Base-by-base conservation (phyloP, 2,113 vertebrate species). In the Colossoma macropomum region DNA sequence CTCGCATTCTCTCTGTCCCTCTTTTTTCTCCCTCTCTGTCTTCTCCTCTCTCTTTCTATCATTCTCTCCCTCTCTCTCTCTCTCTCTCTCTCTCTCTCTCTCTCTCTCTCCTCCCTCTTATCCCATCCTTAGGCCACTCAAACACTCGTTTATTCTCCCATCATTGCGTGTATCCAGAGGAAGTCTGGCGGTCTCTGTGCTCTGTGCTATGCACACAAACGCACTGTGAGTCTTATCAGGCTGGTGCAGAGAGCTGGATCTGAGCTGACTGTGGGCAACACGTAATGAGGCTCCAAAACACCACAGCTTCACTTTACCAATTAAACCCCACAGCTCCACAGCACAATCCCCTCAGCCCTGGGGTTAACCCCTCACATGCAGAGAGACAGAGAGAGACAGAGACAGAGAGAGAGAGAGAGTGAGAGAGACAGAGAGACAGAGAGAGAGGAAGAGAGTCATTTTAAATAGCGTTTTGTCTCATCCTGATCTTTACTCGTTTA, bases 241-340 rank as follows among this genome's bases (percentile, higher is more conserved):
- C 82, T 80, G 86, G 88, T 87, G 92, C 92, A 93, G 93, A 89
- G 86, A 86, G 86, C 85, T 68, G 77, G 84, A 84, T 70, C 91
- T 87, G 84, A 91, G 86, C 78, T 62, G 89, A 89, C 90, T 89
- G 90, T 30, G 65, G 89, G 89, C 87, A 87, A 89, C n/a, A 74
- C 68, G 65, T 85, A 81, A 89, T 89, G 89, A 88, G 77, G 89
- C 84, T 87, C 88, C 85, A 84, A 90, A 92, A 89, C 81, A 78
- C 87, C 84, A 79, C 89, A 85, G 81, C 88, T 86, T 87, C 89
- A 91, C 82, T 89, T 89, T 85, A 90, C 85, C 89, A 91, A 91
- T 93, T 91, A 93, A 91, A 93, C 91, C 23, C 59, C 90, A 91
- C 88, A 34, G 85, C 81, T 91, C 88, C 89, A 85, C 86, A 87